Evolutionary conservation across 2,888 invertebrate species (phyloP).

Genomic region (Neocrepidodera transversa): DNA sequence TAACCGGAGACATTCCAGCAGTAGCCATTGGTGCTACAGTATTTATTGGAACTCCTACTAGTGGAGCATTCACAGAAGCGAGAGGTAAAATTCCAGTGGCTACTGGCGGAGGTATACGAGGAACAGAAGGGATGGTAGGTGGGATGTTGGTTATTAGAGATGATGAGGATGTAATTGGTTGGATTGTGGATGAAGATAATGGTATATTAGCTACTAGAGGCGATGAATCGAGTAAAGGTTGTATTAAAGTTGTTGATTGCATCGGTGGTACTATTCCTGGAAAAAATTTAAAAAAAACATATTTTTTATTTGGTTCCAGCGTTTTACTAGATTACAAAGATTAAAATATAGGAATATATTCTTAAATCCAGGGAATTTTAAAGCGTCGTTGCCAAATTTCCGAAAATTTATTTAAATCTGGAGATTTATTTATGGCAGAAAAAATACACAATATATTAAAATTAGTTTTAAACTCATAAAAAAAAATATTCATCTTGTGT

Average conservation of each 20-base stretch:
- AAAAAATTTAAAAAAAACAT: too few species aligned
- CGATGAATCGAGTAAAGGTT: slow-evolving; percentile 40
- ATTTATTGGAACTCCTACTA: slow-evolving; percentile 33
- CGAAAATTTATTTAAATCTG: too few species aligned
- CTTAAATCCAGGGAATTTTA: too few species aligned
- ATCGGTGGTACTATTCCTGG: slow-evolving; percentile 67
- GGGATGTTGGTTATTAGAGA: slow-evolving; percentile 6
- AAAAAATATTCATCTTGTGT: too few species aligned
- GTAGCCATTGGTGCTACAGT: slow-evolving; percentile 25
- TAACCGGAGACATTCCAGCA: slow-evolving; percentile 32
- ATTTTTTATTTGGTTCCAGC: too few species aligned
- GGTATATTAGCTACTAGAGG: slow-evolving; percentile 24
- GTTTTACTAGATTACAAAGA: too few species aligned
- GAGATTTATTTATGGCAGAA: too few species aligned
- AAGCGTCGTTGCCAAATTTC: too few species aligned
- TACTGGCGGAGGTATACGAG: background rate
- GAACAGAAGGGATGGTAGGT: background rate
- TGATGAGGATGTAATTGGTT: slow-evolving; percentile 11
- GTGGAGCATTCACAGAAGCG: slow-evolving; percentile 17
- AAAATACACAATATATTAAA: too few species aligned
- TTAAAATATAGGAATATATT: too few species aligned
- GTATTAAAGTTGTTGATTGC: slow-evolving; percentile 42
- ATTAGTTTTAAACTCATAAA: too few species aligned
- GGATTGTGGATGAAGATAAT: slow-evolving; percentile 26
- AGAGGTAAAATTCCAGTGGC: slow-evolving; percentile 5